A percentile compares a stretch with the other conserved stretches of the same genome.
These are phyloP conservation scores for Galagoides demidoff DNA, from an alignment of 2,797 vertebrate species.

Conservation along the genomic window DNA sequence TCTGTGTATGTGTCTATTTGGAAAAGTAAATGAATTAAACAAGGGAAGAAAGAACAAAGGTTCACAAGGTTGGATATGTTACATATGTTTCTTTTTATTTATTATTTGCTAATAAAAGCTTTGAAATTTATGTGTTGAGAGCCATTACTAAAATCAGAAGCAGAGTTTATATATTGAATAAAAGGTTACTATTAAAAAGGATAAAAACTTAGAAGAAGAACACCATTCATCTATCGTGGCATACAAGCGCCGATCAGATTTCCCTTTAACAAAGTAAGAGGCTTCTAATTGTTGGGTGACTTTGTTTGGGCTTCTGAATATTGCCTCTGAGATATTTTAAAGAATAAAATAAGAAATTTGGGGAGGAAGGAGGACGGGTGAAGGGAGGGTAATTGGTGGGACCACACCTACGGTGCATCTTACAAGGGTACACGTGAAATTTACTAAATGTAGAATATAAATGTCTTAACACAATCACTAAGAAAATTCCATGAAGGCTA, in stretches of 20 bases:
- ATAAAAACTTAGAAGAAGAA: not conserved
- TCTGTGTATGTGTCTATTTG: not conserved
- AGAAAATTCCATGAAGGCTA: too few relatives aligned
- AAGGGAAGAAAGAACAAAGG: not conserved
- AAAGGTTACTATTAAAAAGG: not conserved
- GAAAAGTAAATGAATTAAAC: not conserved
- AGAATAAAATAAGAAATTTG: not conserved
- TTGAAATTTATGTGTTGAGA: not conserved
- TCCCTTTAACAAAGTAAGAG: not conserved
- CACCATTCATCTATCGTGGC: accelerated
- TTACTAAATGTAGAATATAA: too few relatives aligned
- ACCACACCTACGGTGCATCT: too few relatives aligned
- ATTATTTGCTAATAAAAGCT: not conserved
- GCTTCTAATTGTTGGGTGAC: accelerated
- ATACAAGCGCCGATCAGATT: accelerated
- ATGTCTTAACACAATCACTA: too few relatives aligned
- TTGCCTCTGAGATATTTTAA: not conserved
- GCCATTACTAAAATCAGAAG: not conserved
- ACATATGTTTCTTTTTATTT: not conserved
- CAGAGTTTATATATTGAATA: not conserved
- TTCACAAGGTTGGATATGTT: not conserved
- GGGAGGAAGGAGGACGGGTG: too few relatives aligned
- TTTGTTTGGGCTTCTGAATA: not conserved
- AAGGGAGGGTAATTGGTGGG: too few relatives aligned
- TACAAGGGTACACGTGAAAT: too few relatives aligned